A percentile compares a stretch with the other conserved stretches of the same genome.
Conservation (phyloP, 2,888 invertebrate species). For the Hybos culiciformis region DNA sequence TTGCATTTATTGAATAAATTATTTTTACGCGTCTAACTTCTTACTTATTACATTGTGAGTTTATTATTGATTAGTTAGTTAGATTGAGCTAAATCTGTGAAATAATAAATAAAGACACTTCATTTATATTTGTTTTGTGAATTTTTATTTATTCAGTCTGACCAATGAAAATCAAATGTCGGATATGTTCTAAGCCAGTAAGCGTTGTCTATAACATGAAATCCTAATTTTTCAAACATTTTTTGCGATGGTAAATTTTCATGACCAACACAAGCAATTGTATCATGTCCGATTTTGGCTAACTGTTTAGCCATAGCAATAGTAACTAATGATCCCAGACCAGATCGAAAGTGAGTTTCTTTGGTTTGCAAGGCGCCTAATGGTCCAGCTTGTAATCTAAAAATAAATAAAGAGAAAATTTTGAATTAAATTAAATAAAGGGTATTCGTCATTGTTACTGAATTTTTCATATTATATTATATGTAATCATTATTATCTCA, state of each 20-base stretch:
- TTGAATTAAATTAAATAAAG: no score
- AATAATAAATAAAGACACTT: not conserved
- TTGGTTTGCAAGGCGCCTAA: slow-evolving; percentile 25
- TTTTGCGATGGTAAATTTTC: slow-evolving; percentile 19
- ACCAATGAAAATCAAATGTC: slow-evolving; percentile 4
- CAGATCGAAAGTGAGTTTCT: slow-evolving; percentile 20
- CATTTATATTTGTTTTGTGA: no score
- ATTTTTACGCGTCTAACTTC: no score
- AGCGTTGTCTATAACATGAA: slow-evolving; percentile 18
- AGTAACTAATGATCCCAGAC: slow-evolving; percentile 20
- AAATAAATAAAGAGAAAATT: not conserved
- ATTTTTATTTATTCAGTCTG: slow-evolving; percentile 1
- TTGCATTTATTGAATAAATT: no score
- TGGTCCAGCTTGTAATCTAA: not conserved
- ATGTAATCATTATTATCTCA: no score
- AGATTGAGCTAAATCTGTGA: no score
- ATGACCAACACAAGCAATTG: slow-evolving; percentile 21
- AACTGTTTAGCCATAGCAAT: slow-evolving; percentile 19
- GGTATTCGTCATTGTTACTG: no score
- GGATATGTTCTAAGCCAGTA: slow-evolving; percentile 7
- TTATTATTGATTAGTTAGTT: no score
- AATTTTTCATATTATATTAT: no score
- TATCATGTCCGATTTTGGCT: slow-evolving; percentile 21
- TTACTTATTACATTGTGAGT: no score
- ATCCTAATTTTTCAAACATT: slow-evolving; percentile 23